phyloP scores from a whole-genome alignment of 2,113 vertebrate species.

The Lonchura striata region DNA sequence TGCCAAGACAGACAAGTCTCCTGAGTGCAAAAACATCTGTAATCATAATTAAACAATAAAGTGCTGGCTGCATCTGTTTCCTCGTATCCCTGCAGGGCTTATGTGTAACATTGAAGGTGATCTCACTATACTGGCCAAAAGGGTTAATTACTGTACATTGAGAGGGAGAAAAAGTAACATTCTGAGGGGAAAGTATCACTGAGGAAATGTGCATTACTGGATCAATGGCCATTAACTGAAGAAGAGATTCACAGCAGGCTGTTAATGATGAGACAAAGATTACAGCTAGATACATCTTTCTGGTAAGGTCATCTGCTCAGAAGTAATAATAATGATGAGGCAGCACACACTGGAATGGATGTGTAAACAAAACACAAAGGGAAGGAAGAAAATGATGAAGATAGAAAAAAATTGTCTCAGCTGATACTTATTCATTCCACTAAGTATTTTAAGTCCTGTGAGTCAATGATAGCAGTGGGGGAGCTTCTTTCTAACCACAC shows the following conservation, averaged over 20 bases:
- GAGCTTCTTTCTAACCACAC: not conserved
- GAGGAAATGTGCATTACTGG: conserved; percentile 11
- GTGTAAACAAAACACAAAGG: not conserved
- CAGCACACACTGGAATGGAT: not conserved
- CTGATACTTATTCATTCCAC: not conserved
- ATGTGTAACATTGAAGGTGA: not conserved
- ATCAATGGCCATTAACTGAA: conserved; percentile 16
- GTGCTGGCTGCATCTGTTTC: not conserved
- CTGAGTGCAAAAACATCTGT: not conserved
- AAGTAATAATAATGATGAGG: not conserved
- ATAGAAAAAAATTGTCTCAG: not conserved
- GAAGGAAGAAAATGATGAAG: not conserved
- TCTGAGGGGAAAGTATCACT: not conserved
- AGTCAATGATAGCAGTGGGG: not conserved
- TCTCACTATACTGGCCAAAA: not conserved
- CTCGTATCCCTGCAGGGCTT: not conserved
- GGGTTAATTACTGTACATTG: not conserved
- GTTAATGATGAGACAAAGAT: conserved; percentile 21
- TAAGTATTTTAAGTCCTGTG: not conserved
- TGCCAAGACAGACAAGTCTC: not conserved
- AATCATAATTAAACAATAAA: conserved; percentile 16
- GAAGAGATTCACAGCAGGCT: conserved; percentile 22
- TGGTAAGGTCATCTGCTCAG: not conserved
- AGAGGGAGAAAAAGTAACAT: not conserved
- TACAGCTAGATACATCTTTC: not conserved